Conservation (phyloP, 2,797 vertebrate species). For the Megaceryle alcyon region DNA sequence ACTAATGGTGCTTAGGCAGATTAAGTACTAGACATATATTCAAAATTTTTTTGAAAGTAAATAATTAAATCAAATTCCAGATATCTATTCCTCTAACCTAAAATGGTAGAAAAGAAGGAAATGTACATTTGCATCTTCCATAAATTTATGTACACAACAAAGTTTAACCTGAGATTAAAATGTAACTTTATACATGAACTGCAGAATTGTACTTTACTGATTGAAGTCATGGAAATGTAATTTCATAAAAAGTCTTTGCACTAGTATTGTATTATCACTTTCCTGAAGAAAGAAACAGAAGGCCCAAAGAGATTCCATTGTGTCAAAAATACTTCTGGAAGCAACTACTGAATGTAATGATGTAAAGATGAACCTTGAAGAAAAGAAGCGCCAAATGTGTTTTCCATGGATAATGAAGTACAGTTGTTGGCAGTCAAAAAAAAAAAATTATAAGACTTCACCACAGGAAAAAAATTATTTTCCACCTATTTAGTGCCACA, state of each 20-base stretch:
- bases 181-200: background rate
- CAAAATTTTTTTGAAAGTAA: background rate
- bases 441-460: background rate
- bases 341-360: background rate
- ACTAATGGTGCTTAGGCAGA: background rate
- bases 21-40: background rate
- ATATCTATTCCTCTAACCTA: background rate
- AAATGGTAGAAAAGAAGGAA: background rate
- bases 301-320: background rate
- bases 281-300: background rate
- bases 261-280: background rate
- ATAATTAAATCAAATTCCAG: background rate
- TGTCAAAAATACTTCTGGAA: constrained; percentile 7
- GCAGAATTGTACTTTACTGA: background rate
- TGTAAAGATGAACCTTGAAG: background rate
- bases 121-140: background rate
- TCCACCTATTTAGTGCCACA: background rate
- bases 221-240: background rate
- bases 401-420: constrained; percentile 15
- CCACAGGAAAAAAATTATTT: background rate
- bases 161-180: background rate
- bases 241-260: background rate
- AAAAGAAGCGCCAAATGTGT: constrained; percentile 5
- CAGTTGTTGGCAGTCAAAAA: background rate
- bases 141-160: background rate